These are phyloP conservation scores for Acrobasis suavella DNA, from an alignment of 2,888 invertebrate genomes.

Conservation along the genomic window DNA sequence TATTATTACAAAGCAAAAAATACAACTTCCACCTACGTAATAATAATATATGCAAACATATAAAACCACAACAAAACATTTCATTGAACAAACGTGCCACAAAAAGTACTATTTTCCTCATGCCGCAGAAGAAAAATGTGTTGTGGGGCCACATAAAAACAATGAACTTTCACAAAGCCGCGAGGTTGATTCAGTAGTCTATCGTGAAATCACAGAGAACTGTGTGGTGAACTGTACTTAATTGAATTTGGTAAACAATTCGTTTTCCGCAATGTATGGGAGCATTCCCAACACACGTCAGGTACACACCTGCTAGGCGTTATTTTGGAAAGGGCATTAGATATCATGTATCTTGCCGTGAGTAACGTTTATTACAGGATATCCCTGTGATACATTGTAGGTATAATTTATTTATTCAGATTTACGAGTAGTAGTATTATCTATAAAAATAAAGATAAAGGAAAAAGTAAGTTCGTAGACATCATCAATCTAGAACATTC, in stretches of 20 bases:
- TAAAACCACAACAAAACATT: slow-evolving; percentile 5
- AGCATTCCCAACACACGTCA: slow-evolving; percentile 58
- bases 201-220: slow-evolving; percentile 68
- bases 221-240: slow-evolving; percentile 62
- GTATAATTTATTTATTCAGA: too few relatives aligned
- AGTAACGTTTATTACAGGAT: neutral
- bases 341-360: neutral
- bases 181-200: slow-evolving; percentile 69
- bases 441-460: too few relatives aligned
- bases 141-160: slow-evolving; percentile 55
- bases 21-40: too few relatives aligned
- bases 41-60: neutral
- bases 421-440: too few relatives aligned
- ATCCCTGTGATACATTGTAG: too few relatives aligned
- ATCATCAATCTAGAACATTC: too few relatives aligned
- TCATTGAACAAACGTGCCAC: slow-evolving; percentile 1
- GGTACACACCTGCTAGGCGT: slow-evolving; percentile 55
- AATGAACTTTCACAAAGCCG: slow-evolving; percentile 75
- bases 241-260: slow-evolving; percentile 79
- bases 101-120: slow-evolving; percentile 17
- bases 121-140: slow-evolving; percentile 32
- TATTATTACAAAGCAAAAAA: too few relatives aligned
- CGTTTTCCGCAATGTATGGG: slow-evolving; percentile 56
- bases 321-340: slow-evolving; percentile 37
- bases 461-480: too few relatives aligned